phyloP scores from a whole-genome alignment of 2,113 vertebrate genomes.

The Ophthalmolycus amberensis region DNA sequence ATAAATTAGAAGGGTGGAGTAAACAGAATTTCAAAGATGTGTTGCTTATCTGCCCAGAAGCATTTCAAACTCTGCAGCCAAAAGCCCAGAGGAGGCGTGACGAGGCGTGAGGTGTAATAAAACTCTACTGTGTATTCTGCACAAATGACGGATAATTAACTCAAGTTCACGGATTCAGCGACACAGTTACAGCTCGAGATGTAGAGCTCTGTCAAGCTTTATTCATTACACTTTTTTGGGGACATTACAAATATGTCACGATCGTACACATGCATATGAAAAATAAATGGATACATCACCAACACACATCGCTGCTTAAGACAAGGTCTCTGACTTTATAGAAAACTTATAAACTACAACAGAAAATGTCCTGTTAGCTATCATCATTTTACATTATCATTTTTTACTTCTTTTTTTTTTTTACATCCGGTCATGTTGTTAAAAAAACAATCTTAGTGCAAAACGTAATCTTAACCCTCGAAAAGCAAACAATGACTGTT shows the following conservation, averaged over 20 bases:
- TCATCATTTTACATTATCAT: too few relatives aligned
- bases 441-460: too few relatives aligned
- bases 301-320: conserved; percentile 3
- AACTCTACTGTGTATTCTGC: neutral
- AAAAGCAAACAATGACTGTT: neutral
- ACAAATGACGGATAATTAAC: neutral
- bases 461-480: too few relatives aligned
- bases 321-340: neutral
- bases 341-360: neutral
- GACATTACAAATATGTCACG: conserved; percentile 9
- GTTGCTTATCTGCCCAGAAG: conserved; percentile 7
- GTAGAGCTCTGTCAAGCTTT: conserved; percentile 8
- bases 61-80: conserved; percentile 21
- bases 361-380: too few relatives aligned
- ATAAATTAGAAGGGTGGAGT: conserved; percentile 45
- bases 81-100: conserved; percentile 4
- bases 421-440: too few relatives aligned
- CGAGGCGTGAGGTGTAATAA: neutral
- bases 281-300: conserved; percentile 10
- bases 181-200: neutral
- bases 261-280: neutral
- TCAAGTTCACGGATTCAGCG: neutral
- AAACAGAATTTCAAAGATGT: neutral
- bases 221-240: conserved; percentile 31
- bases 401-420: too few relatives aligned